Evolutionary conservation across 2,888 invertebrate species (phyloP).

Genomic region (Spilarctia lutea): DNA sequence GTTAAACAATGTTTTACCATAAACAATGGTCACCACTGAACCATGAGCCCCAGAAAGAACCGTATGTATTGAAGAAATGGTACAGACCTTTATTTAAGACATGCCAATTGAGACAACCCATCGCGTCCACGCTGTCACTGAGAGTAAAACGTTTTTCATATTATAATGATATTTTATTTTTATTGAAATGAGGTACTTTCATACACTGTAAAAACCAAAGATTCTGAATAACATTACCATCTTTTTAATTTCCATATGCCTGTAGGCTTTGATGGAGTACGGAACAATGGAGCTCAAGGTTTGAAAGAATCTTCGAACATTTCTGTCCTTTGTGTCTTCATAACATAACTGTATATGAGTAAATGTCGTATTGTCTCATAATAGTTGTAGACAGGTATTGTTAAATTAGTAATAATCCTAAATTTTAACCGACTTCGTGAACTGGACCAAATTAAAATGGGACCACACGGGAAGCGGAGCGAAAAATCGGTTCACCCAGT

Average conservation of each 20-base stretch:
- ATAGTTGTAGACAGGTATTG: neutral
- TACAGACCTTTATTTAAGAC: neutral
- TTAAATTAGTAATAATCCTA: too few relatives aligned
- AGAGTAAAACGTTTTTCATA: constrained; percentile 47
- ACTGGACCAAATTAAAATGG: too few relatives aligned
- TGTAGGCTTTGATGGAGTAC: constrained; percentile 18
- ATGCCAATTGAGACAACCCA: neutral
- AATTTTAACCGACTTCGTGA: too few relatives aligned
- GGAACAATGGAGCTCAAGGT: constrained; percentile 1
- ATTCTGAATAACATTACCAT: constrained; percentile 42
- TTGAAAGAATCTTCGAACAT: neutral
- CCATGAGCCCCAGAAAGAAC: neutral
- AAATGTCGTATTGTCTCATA: neutral
- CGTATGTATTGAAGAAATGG: neutral
- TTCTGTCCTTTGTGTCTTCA: neutral
- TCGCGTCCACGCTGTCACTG: constrained; percentile 27
- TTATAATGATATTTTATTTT: constrained; percentile 50
- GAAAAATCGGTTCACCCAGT: too few relatives aligned
- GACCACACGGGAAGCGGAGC: too few relatives aligned
- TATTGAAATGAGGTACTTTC: constrained; percentile 46
- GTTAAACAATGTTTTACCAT: too few relatives aligned
- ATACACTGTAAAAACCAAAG: constrained; percentile 23
- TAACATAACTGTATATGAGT: neutral
- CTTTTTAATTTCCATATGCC: constrained; percentile 22
- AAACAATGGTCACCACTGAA: too few relatives aligned